Evolutionary conservation across 53 echinoderm and acorn worm species (phyloP).

Genomic region (Luidia sarsii): DNA sequence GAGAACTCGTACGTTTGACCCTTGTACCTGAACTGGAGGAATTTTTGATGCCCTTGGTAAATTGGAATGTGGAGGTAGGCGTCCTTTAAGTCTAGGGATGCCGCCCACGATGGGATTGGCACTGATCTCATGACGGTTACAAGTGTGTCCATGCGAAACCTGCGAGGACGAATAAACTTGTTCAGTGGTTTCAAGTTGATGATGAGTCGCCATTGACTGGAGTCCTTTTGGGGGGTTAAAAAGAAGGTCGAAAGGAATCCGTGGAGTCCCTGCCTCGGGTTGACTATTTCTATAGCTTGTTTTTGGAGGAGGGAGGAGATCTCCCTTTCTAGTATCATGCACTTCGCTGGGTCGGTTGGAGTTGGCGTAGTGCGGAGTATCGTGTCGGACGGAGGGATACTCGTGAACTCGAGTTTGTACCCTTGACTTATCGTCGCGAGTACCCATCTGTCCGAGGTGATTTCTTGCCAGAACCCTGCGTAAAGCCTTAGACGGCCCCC

Average conservation of each 20-base stretch:
- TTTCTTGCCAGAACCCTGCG: too few species aligned
- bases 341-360: not conserved
- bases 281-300: not conserved
- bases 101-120: slow-evolving; percentile 1
- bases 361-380: not conserved
- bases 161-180: slow-evolving; percentile 13
- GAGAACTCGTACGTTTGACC: too few species aligned
- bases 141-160: slow-evolving; percentile 37
- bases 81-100: not conserved
- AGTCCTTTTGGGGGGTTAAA: slow-evolving; percentile 3
- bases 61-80: slow-evolving; percentile 14
- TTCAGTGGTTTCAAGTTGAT: slow-evolving; percentile 40
- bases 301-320: not conserved
- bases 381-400: not conserved
- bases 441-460: too few species aligned
- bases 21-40: too few species aligned
- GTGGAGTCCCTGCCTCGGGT: not conserved
- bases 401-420: slow-evolving; percentile 27
- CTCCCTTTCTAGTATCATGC: not conserved
- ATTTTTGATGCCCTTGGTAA: too few species aligned
- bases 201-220: slow-evolving; percentile 30
- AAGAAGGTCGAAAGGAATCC: slow-evolving; percentile 20
- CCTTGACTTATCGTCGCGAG: not conserved
- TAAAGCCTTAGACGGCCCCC: not conserved
- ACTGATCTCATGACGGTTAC: not conserved